A percentile compares a stretch with the other conserved stretches of the same genome.
phyloP scores from a whole-genome alignment of 2,797 vertebrate genomes.

The Passerculus sandwichensis region DNA sequence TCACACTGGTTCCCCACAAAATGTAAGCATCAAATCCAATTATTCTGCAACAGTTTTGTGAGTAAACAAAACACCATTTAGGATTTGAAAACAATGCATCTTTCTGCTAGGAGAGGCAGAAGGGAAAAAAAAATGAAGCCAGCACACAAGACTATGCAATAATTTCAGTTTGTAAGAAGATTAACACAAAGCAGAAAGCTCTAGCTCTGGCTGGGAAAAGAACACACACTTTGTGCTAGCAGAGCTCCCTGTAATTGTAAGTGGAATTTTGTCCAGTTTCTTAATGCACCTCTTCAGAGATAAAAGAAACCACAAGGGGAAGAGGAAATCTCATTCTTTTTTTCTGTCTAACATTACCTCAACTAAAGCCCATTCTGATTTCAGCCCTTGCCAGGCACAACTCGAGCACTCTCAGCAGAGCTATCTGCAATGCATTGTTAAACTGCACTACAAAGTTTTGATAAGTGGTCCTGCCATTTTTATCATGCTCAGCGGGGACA shows the following conservation, averaged over 20 bases:
- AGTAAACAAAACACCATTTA: conserved; percentile 26
- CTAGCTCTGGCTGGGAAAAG: neutral
- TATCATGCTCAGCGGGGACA: neutral
- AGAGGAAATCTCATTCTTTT: neutral
- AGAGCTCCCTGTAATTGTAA: neutral
- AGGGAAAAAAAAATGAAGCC: neutral
- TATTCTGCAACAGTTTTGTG: neutral
- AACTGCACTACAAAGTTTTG: neutral
- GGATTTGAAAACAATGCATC: conserved; percentile 49
- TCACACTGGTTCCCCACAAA: neutral
- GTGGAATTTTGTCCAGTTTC: neutral
- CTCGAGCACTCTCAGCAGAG: fast-evolving
- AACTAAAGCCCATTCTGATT: neutral
- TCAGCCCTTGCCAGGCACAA: neutral
- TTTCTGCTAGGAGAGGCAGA: conserved; percentile 25
- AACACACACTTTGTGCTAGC: neutral
- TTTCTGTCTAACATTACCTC: neutral
- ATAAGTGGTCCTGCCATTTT: neutral
- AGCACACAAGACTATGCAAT: neutral
- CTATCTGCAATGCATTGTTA: neutral
- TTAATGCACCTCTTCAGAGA: neutral
- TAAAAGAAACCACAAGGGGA: neutral
- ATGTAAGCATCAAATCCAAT: conserved; percentile 12
- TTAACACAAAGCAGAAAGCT: conserved; percentile 23
- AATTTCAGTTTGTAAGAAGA: conserved; percentile 40